These are phyloP conservation scores for Panopea generosa DNA, from an alignment of 2,888 invertebrate species.

Conservation along the genomic window DNA sequence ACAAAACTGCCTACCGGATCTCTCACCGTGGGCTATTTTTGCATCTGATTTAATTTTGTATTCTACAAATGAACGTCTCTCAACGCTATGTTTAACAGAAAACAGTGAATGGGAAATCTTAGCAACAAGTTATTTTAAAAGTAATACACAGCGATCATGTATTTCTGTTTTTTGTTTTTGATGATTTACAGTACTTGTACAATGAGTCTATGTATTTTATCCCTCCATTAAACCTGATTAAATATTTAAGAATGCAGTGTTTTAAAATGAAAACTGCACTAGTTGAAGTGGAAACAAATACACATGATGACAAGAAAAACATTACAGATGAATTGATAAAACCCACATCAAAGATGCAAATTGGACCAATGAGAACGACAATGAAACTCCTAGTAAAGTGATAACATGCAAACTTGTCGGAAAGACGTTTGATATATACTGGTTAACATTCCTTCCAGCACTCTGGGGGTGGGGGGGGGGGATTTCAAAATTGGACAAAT, in stretches of 20 bases:
- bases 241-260: not conserved
- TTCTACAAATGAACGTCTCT: not conserved
- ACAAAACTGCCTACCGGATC: slow-evolving; percentile 24
- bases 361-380: too few relatives aligned
- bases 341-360: too few relatives aligned
- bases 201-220: slow-evolving; percentile 36
- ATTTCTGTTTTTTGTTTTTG: slow-evolving; percentile 43
- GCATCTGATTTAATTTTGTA: slow-evolving; percentile 3
- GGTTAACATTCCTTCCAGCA: too few relatives aligned
- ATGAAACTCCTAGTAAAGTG: too few relatives aligned
- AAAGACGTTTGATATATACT: too few relatives aligned
- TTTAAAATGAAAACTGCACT: not conserved
- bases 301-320: too few relatives aligned
- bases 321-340: too few relatives aligned
- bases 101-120: slow-evolving; percentile 38
- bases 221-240: slow-evolving; percentile 10
- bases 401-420: too few relatives aligned
- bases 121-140: not conserved
- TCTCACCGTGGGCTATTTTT: slow-evolving; percentile 1
- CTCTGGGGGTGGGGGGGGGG: too few relatives aligned
- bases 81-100: not conserved
- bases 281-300: too few relatives aligned
- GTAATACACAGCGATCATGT: slow-evolving; percentile 21
- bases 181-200: slow-evolving; percentile 34
- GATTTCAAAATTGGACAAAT: too few relatives aligned